These are phyloP conservation scores for Brenthis ino DNA, from an alignment of 2,888 invertebrate species.

Conservation along the genomic window DNA sequence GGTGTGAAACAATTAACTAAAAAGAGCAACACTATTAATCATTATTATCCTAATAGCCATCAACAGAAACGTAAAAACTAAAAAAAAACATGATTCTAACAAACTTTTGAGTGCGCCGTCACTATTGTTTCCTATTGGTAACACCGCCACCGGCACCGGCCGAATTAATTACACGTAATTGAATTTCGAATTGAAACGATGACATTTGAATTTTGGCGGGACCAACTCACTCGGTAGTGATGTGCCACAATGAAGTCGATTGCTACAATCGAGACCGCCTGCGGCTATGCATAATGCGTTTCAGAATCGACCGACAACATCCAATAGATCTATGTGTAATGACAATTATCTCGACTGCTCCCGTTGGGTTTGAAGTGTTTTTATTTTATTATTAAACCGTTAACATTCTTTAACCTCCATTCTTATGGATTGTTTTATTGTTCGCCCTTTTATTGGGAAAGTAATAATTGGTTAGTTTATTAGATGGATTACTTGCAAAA, in stretches of 20 bases:
- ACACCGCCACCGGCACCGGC: conserved; percentile 73
- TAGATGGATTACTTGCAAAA: conserved; percentile 76
- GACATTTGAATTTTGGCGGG: conserved; percentile 83
- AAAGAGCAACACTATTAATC: conserved; percentile 42
- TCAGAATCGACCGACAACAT: conserved; percentile 71
- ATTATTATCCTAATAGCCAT: conserved; percentile 51
- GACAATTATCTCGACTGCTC: conserved; percentile 80
- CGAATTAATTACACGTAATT: conserved; percentile 85
- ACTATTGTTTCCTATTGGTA: conserved; percentile 76
- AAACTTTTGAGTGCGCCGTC: conserved; percentile 63
- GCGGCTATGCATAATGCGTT: conserved; percentile 72
- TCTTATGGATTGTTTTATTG: conserved; percentile 72
- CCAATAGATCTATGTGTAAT: conserved; percentile 80
- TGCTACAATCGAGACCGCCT: conserved; percentile 73
- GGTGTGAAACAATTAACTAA: conserved; percentile 41
- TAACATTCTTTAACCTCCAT: conserved; percentile 71
- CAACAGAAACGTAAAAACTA: conserved; percentile 54
- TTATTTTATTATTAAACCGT: conserved; percentile 60
- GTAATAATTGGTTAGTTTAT: conserved; percentile 78
- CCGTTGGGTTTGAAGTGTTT: conserved; percentile 70
- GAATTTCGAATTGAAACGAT: conserved; percentile 86
- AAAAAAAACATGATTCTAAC: conserved; percentile 55
- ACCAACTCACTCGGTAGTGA: conserved; percentile 65
- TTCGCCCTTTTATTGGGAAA: conserved; percentile 68
- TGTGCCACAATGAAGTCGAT: conserved; percentile 75